A percentile compares a stretch with the other conserved stretches of the same genome.
phyloP scores from a whole-genome alignment of 2,888 invertebrate genomes.

The Ornithoptera priamus region DNA sequence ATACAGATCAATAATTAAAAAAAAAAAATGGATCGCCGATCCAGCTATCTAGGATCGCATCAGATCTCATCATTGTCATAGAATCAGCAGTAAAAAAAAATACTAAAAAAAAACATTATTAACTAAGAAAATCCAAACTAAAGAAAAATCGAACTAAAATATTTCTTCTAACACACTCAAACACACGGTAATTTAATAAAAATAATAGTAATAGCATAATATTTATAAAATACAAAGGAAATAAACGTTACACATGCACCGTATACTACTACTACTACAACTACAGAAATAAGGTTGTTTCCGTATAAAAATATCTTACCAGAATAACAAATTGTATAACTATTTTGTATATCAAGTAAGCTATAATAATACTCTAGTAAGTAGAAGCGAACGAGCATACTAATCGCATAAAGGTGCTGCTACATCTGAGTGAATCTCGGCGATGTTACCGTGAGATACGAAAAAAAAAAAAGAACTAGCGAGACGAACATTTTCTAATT shows the following conservation, averaged over 20 bases:
- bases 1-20: slow-evolving; percentile 70
- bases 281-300: slow-evolving; percentile 76
- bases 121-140: slow-evolving; percentile 72
- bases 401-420: slow-evolving; percentile 41
- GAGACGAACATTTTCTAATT: slow-evolving; percentile 72
- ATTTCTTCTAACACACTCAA: slow-evolving; percentile 79
- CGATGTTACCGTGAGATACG: slow-evolving; percentile 52
- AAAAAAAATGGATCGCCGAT: slow-evolving; percentile 47
- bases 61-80: slow-evolving; percentile 83
- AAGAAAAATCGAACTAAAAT: slow-evolving; percentile 75
- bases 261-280: slow-evolving; percentile 73
- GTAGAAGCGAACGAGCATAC: slow-evolving; percentile 51
- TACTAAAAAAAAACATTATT: slow-evolving; percentile 75
- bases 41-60: slow-evolving; percentile 53
- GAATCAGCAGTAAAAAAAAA: slow-evolving; percentile 74
- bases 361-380: slow-evolving; percentile 74
- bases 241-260: slow-evolving; percentile 77
- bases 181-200: slow-evolving; percentile 75
- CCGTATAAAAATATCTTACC: slow-evolving; percentile 77
- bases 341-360: slow-evolving; percentile 71
- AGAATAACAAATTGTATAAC: slow-evolving; percentile 77
- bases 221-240: slow-evolving; percentile 67
- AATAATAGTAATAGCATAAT: slow-evolving; percentile 71
- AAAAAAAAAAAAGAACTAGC: slow-evolving; percentile 67
- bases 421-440: slow-evolving; percentile 65